phyloP scores from a whole-genome alignment of 1,140 invertebrate species.

The Nylanderia fulva region DNA sequence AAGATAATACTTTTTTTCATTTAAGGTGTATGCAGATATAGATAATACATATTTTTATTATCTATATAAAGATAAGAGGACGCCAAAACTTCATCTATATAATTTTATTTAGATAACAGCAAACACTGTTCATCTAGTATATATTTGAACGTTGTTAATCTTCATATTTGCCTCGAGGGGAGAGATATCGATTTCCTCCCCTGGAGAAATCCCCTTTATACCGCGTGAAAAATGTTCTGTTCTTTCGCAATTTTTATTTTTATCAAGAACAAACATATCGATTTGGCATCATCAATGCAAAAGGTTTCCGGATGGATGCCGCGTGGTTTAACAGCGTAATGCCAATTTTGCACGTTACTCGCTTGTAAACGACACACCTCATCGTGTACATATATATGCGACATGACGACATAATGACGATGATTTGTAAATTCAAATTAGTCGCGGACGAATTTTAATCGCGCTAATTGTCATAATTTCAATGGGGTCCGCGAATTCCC shows the following conservation, averaged over 20 bases:
- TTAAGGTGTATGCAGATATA: too few species aligned
- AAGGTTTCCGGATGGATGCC: too few species aligned
- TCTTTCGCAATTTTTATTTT: background rate
- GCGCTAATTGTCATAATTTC: slow-evolving; percentile 61
- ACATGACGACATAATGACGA: too few species aligned
- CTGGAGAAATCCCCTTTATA: background rate
- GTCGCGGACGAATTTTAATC: slow-evolving; percentile 46
- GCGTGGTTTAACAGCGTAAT: too few species aligned
- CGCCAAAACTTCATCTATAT: too few species aligned
- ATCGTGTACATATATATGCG: background rate
- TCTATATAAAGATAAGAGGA: too few species aligned
- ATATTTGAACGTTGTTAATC: slow-evolving; percentile 22
- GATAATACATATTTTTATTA: too few species aligned
- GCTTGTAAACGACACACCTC: slow-evolving; percentile 6
- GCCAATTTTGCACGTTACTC: too few species aligned
- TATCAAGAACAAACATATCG: slow-evolving; percentile 5
- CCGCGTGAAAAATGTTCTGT: background rate
- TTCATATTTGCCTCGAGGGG: slow-evolving; percentile 7
- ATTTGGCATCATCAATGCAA: too few species aligned
- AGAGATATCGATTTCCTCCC: slow-evolving; percentile 5
- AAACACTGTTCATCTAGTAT: slow-evolving; percentile 31
- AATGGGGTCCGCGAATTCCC: background rate
- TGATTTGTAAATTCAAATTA: slow-evolving; percentile 56
- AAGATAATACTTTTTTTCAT: too few species aligned
- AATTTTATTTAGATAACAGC: too few species aligned